Evolutionary conservation across 2,888 invertebrate species (phyloP).

Genomic region (Piscicola geometra): DNA sequence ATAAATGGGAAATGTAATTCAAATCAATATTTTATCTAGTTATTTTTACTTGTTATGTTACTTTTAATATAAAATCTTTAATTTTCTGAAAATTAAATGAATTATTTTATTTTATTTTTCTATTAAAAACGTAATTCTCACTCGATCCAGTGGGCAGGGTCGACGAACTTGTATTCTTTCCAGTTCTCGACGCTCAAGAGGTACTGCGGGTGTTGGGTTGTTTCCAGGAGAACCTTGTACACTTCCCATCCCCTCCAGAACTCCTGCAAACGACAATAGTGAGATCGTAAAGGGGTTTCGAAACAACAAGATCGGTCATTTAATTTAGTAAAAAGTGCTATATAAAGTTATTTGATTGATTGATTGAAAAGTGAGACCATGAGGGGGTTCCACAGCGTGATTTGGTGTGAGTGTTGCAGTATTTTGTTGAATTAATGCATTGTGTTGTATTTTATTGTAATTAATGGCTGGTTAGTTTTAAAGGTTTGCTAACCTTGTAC

Average conservation of each 20-base stretch:
- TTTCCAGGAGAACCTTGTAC: slow-evolving; percentile 50
- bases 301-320: not conserved
- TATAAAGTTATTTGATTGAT: not conserved
- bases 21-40: too few relatives aligned
- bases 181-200: slow-evolving; percentile 51
- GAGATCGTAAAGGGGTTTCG: too few relatives aligned
- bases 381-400: not conserved
- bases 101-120: too few relatives aligned
- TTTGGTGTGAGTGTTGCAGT: too few relatives aligned
- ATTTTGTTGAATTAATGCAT: too few relatives aligned
- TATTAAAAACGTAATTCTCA: too few relatives aligned
- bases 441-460: not conserved
- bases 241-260: slow-evolving; percentile 54
- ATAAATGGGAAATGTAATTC: too few relatives aligned
- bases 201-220: slow-evolving; percentile 49
- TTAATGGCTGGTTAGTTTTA: too few relatives aligned
- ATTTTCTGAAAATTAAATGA: too few relatives aligned
- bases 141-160: slow-evolving; percentile 52
- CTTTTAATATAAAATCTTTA: too few relatives aligned
- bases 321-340: not conserved
- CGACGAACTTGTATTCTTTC: slow-evolving; percentile 51
- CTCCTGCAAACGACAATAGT: slow-evolving; percentile 48
- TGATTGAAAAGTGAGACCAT: too few relatives aligned
- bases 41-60: too few relatives aligned
- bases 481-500: slow-evolving; percentile 47